phyloP scores from a whole-genome alignment of 1,140 invertebrate genomes.

The Ostrea denselamellosa region DNA sequence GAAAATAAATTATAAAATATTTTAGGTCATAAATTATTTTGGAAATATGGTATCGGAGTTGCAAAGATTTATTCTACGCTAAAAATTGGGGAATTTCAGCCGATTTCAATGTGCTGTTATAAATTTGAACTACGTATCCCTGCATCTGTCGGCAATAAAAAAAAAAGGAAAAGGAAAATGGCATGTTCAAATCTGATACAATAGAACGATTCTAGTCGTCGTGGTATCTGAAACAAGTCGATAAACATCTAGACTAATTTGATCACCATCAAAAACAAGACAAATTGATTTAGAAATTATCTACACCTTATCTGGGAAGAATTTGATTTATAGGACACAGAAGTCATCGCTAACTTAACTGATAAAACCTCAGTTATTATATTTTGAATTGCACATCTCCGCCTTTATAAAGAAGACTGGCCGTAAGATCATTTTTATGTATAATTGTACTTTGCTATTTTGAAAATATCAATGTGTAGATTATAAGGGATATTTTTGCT shows the following conservation, averaged over 20 bases:
- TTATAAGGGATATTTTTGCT: too few relatives aligned
- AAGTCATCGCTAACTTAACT: neutral
- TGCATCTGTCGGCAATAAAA: constrained; percentile 3
- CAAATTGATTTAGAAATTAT: constrained; percentile 30
- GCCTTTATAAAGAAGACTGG: too few relatives aligned
- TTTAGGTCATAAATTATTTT: constrained; percentile 20
- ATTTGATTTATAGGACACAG: constrained; percentile 30
- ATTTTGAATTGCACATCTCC: neutral
- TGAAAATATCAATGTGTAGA: too few relatives aligned
- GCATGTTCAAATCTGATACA: neutral
- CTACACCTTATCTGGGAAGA: neutral
- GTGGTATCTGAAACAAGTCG: neutral
- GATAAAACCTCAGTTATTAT: neutral
- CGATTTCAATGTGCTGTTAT: too few relatives aligned
- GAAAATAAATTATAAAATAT: constrained; percentile 37
- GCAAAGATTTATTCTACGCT: neutral
- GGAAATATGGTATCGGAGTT: neutral
- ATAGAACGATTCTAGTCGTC: neutral
- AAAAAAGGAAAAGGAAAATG: neutral
- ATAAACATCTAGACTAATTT: constrained; percentile 39
- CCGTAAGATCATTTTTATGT: too few relatives aligned
- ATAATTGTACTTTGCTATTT: too few relatives aligned
- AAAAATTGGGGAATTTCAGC: neutral
- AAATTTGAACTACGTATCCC: neutral
- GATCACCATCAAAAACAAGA: constrained; percentile 28